Percentiles rank a stretch among this genome's conserved stretches.
Evolutionary conservation across 2,797 vertebrate species (phyloP).

Genomic region (Champsocephalus esox): DNA sequence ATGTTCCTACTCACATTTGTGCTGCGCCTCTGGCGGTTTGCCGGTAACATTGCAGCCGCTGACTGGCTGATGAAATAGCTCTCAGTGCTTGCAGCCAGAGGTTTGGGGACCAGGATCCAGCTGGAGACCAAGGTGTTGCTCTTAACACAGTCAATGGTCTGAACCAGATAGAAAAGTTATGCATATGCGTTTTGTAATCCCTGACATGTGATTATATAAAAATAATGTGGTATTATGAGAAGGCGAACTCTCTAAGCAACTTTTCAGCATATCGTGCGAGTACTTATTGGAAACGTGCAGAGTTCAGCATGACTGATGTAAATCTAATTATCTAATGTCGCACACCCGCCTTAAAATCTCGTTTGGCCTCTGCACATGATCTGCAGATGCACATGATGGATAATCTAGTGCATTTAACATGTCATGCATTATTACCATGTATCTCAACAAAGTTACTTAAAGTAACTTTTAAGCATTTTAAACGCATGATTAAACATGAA

Average conservation of each 20-base stretch:
- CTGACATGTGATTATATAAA: neutral
- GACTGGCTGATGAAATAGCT: constrained; percentile 84
- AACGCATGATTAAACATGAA: neutral
- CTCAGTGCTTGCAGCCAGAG: constrained; percentile 62
- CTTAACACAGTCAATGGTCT: neutral
- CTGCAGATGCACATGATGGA: constrained; percentile 8
- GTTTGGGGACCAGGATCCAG: constrained; percentile 24
- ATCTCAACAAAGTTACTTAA: neutral
- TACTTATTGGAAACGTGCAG: constrained; percentile 43
- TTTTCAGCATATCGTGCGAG: constrained; percentile 27
- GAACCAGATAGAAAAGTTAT: no score
- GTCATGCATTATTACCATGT: neutral
- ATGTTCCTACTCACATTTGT: constrained; percentile 23
- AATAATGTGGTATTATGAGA: neutral
- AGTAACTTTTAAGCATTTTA: neutral
- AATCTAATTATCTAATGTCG: constrained; percentile 46
- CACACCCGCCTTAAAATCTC: constrained; percentile 33
- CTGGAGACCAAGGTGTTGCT: constrained; percentile 33
- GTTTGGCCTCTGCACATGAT: constrained; percentile 61
- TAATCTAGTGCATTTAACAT: neutral
- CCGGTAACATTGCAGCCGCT: constrained; percentile 65
- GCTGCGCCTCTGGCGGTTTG: constrained; percentile 64
- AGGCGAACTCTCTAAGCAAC: neutral
- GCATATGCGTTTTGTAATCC: neutral
- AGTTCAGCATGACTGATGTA: constrained; percentile 37